Evolutionary conservation across 2,888 invertebrate genomes (phyloP).

Genomic region (Chironomus riparius): DNA sequence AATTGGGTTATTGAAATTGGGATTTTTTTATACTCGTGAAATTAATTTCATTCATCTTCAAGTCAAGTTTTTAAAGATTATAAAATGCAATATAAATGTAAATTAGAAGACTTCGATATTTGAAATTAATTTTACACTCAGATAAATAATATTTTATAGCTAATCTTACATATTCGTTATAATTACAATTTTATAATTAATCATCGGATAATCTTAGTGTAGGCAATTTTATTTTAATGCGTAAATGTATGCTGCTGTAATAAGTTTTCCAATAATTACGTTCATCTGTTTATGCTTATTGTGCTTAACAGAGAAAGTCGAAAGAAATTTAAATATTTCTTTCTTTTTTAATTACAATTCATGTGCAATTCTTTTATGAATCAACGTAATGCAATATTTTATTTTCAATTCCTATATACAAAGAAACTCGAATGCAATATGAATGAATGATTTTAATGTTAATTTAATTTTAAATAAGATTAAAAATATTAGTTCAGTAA

Average conservation of each 20-base stretch:
- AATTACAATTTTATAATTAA: no score
- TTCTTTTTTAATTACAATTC: not conserved
- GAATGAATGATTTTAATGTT: not conserved
- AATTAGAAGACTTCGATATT: not conserved
- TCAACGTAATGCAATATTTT: slow-evolving; percentile 18
- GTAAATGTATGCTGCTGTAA: not conserved
- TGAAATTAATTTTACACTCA: slow-evolving; percentile 11
- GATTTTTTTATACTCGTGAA: not conserved
- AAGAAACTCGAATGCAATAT: slow-evolving; percentile 11
- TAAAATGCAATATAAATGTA: not conserved
- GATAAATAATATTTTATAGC: not conserved
- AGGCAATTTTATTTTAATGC: not conserved
- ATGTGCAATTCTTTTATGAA: not conserved
- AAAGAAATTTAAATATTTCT: not conserved
- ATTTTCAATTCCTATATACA: not conserved
- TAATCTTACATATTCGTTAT: no score
- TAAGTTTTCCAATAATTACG: not conserved
- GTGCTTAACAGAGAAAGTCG: slow-evolving; percentile 8
- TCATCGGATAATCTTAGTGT: not conserved
- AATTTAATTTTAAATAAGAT: not conserved
- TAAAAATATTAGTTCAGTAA: not conserved
- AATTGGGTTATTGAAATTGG: not conserved
- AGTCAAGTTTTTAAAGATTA: not conserved
- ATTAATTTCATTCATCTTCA: slow-evolving; percentile 13
- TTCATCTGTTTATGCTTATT: not conserved